These are phyloP conservation scores for Orchesella flavescens DNA, from an alignment of 2,888 invertebrate genomes.

Conservation along the genomic window DNA sequence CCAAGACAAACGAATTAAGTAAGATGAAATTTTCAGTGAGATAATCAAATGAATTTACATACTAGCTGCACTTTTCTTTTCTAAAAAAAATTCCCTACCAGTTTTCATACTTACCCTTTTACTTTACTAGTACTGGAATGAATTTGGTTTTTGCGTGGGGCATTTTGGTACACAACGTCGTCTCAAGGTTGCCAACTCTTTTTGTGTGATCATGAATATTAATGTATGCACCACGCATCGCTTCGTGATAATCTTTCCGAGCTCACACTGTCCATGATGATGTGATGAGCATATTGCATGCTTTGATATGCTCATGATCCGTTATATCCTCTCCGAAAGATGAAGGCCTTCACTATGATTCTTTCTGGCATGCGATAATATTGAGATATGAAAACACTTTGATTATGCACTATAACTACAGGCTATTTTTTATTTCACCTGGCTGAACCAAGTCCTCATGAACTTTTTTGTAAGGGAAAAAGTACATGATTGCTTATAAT, in stretches of 20 bases:
- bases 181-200: slow-evolving; percentile 40
- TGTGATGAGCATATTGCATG: slow-evolving; percentile 26
- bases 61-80: not conserved
- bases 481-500: not conserved
- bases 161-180: slow-evolving; percentile 42
- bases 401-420: not conserved
- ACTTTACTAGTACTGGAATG: slow-evolving; percentile 1
- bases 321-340: slow-evolving; percentile 39
- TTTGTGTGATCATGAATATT: not conserved
- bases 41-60: too few species aligned
- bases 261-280: not conserved
- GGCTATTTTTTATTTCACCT: not conserved
- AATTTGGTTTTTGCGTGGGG: slow-evolving; percentile 32
- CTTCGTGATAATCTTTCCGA: not conserved
- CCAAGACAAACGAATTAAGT: slow-evolving; percentile 4
- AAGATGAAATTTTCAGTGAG: not conserved
- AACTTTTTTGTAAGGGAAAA: not conserved
- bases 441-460: not conserved
- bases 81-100: not conserved
- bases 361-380: slow-evolving; percentile 9
- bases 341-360: not conserved
- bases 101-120: not conserved
- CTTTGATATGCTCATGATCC: slow-evolving; percentile 43
- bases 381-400: slow-evolving; percentile 15
- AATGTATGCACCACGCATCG: not conserved